These are phyloP conservation scores for Diarsia brunnea DNA, from an alignment of 2,888 invertebrate species.

Conservation along the genomic window DNA sequence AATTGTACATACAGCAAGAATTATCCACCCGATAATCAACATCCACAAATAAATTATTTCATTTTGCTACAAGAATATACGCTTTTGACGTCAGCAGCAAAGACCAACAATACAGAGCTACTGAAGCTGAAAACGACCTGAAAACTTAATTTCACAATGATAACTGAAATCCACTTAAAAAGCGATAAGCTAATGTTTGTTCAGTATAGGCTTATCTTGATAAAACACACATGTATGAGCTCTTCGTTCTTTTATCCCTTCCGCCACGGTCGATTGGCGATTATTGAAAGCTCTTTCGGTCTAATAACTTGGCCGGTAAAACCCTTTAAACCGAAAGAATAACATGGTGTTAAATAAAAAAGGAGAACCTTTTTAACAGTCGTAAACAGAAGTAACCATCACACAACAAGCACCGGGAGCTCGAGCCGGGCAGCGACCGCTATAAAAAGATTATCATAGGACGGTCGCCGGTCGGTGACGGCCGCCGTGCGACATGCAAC, in stretches of 20 bases:
- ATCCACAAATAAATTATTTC: constrained; percentile 49
- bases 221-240: constrained; percentile 48
- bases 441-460: constrained; percentile 91
- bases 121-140: constrained; percentile 36
- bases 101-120: constrained; percentile 15
- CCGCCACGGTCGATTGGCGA: constrained; percentile 46
- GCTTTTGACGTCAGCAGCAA: constrained; percentile 22
- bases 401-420: constrained; percentile 81
- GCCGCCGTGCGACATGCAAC: constrained; percentile 89
- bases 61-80: constrained; percentile 40
- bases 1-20: constrained; percentile 69
- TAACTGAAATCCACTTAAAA: constrained; percentile 60
- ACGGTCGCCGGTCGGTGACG: constrained; percentile 86
- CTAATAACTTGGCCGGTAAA: constrained; percentile 26
- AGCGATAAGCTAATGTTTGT: constrained; percentile 64
- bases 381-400: constrained; percentile 77
- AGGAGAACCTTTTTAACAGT: constrained; percentile 72
- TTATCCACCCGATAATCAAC: constrained; percentile 64
- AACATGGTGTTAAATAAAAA: constrained; percentile 60
- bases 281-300: constrained; percentile 55
- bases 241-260: constrained; percentile 42
- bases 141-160: constrained; percentile 57
- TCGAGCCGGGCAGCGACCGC: constrained; percentile 89
- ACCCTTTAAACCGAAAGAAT: constrained; percentile 44
- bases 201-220: constrained; percentile 63